These are phyloP conservation scores for Porites divaricata DNA, from an alignment of 92 coral and sea anemone genomes.

Conservation along the genomic window DNA sequence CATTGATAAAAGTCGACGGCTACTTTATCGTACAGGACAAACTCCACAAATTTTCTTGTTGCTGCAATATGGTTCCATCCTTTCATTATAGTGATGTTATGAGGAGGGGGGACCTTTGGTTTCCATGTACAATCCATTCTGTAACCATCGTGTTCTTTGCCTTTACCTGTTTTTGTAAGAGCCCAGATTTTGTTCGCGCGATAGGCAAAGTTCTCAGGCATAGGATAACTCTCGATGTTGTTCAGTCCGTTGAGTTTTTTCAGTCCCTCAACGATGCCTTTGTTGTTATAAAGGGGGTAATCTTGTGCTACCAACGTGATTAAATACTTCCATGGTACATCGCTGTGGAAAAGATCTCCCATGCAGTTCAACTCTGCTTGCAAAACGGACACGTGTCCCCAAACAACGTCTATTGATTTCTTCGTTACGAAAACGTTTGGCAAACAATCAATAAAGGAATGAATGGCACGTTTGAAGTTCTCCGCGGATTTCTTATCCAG, in stretches of 20 bases:
- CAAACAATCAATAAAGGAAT: slow-evolving; percentile 45
- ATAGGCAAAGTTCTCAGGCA: neutral
- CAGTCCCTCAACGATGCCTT: slow-evolving; percentile 50
- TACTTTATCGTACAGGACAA: slow-evolving; percentile 9
- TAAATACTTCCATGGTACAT: slow-evolving; percentile 60
- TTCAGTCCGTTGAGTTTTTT: slow-evolving; percentile 43
- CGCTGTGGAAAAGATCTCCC: slow-evolving; percentile 45
- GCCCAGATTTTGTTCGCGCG: neutral
- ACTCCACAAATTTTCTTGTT: slow-evolving; percentile 38
- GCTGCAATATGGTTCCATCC: slow-evolving; percentile 50
- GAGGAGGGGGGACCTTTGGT: slow-evolving; percentile 28
- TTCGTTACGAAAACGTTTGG: slow-evolving; percentile 59
- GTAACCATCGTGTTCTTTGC: neutral
- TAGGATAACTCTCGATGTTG: slow-evolving; percentile 13
- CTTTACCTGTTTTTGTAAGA: neutral
- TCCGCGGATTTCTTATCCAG: slow-evolving; percentile 52
- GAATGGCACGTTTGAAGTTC: slow-evolving; percentile 28
- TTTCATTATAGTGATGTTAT: slow-evolving; percentile 33
- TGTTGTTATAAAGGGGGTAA: slow-evolving; percentile 63
- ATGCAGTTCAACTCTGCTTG: slow-evolving; percentile 56
- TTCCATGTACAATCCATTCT: neutral
- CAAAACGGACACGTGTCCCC: slow-evolving; percentile 53
- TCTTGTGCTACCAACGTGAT: slow-evolving; percentile 66
- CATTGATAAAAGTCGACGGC: slow-evolving; percentile 56
- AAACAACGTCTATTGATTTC: slow-evolving; percentile 30